phyloP scores from a whole-genome alignment of 2,888 invertebrate genomes.

The Leucoma salicis region DNA sequence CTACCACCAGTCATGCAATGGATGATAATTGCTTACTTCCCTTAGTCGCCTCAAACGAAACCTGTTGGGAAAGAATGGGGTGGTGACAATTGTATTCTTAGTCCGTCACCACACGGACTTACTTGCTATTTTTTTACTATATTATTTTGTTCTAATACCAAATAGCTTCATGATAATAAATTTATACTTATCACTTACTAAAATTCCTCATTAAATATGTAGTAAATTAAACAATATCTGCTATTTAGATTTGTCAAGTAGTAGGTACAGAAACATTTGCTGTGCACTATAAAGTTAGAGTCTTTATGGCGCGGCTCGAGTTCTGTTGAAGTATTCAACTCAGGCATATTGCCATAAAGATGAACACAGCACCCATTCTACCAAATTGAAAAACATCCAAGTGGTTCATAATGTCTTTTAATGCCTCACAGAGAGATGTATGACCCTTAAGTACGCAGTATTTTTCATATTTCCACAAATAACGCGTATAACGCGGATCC shows the following conservation, averaged over 20 bases:
- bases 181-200: no score
- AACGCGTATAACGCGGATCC: slow-evolving; percentile 43
- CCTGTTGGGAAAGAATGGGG: no score
- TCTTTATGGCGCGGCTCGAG: slow-evolving; percentile 11
- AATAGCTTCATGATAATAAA: no score
- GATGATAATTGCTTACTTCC: no score
- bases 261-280: slow-evolving; percentile 3
- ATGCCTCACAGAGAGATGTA: slow-evolving; percentile 68
- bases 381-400: slow-evolving; percentile 78
- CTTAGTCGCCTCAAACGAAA: no score
- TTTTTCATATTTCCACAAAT: slow-evolving; percentile 76
- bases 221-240: no score
- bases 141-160: no score
- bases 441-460: slow-evolving; percentile 61
- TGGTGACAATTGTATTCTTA: no score
- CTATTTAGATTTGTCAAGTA: slow-evolving; percentile 4
- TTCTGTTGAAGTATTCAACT: slow-evolving; percentile 33
- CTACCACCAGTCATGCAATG: no score
- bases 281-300: slow-evolving; percentile 8
- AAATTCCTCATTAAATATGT: no score
- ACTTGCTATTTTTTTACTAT: no score
- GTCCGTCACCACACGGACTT: no score
- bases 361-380: slow-evolving; percentile 57
- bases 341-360: slow-evolving; percentile 51
- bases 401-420: slow-evolving; percentile 72